Base-by-base conservation (phyloP, 1,140 invertebrate species). In the Panagrolaimus sp. region DNA sequence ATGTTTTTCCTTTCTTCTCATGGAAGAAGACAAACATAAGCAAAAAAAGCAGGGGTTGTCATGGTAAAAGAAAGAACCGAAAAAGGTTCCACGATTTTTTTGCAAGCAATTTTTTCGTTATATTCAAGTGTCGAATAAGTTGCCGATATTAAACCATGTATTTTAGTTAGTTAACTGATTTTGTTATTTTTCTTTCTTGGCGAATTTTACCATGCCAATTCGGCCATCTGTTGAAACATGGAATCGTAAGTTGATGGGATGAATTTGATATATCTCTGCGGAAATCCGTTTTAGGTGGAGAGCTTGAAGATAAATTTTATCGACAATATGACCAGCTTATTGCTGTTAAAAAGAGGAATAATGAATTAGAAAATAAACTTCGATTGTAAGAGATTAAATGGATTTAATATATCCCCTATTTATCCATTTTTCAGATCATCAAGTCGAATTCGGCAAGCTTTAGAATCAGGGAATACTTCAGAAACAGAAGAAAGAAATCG, bases 281-380 rank as follows among this genome's bases (percentile, higher is more conserved):
- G 31, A 38, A 4, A 38, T 38, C 2, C 2, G 7, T 38, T 38
- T 38, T 7, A 38, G 31, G 31, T 42, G 53, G 67, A 25, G 66
- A 75, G 48, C 51, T 75, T 11, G 74, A 75, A 53, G 74, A 75
- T 46, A 45, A 71, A 16, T 75, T 69, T 63, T 71, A 75, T 48
- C 46, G 31, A 23, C 46, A 75, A 11, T 65, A 61, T 46, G 67
- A 69, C 31, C 69, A 75, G 44, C 27, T 71, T 13, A 5, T 72
- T 7, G 61, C 65, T 9, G 47, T 66, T 43, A 70, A 75, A 51
- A 75, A 74, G 67, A 68, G 68, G 27, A 72, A 68, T 25, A 63
- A 68, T 48, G 68, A 75, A 25, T 47, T 72, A 53, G 72, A 75
- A 44, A 72, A 76, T 78, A 68, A 64, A 72, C 48, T 53, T 27